Percentiles rank a stretch among this genome's conserved stretches.
These are phyloP conservation scores for Hemibagrus wyckioides DNA, from an alignment of 2,113 vertebrate genomes.

Conservation along the genomic window DNA sequence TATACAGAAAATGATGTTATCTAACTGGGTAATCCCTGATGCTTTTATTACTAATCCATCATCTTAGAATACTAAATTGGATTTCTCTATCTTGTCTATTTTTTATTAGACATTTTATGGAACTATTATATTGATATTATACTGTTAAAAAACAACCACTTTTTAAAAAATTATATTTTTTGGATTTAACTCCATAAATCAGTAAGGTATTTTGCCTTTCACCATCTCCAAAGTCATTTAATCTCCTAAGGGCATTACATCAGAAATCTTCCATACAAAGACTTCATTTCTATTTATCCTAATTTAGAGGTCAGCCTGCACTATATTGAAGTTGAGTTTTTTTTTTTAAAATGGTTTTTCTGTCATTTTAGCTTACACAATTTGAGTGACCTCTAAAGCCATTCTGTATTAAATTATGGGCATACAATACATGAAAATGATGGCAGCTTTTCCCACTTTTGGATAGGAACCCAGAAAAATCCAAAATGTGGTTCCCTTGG, in stretches of 20 bases:
- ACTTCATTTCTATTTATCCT: conserved; percentile 34
- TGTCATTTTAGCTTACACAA: conserved; percentile 32
- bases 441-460: neutral
- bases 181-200: neutral
- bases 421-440: conserved; percentile 5
- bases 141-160: neutral
- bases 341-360: conserved; percentile 26
- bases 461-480: conserved; percentile 1
- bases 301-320: conserved; percentile 21
- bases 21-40: neutral
- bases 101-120: neutral
- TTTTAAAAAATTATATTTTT: too few relatives aligned
- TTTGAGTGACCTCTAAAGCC: conserved; percentile 35
- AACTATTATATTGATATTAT: neutral
- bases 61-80: neutral
- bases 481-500: neutral
- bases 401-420: conserved; percentile 38
- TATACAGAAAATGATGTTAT: neutral
- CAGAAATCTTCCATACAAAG: neutral
- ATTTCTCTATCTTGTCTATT: neutral
- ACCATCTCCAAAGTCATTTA: neutral
- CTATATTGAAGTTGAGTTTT: conserved; percentile 27
- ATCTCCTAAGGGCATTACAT: neutral
- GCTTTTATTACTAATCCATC: neutral
- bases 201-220: neutral